Evolutionary conservation across 2,797 vertebrate genomes (phyloP), one percentile per base, ranked within the genome.

Genomic region (Xenopus petersii): DNA sequence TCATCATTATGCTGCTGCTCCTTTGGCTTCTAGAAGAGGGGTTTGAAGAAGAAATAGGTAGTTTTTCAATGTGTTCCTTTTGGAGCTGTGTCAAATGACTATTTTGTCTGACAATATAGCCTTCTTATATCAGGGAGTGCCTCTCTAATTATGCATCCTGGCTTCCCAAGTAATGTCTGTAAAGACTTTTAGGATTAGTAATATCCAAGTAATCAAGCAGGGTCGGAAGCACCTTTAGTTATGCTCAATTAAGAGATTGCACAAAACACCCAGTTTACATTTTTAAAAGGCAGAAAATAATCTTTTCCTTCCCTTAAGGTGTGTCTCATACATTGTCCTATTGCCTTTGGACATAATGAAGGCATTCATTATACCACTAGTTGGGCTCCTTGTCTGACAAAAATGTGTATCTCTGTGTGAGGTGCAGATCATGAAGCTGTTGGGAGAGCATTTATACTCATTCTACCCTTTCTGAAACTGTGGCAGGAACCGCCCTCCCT

Each of bases 41-140:
- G 73, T 78, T 77, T 73, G 56, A 67, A 77, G 54, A 71, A 77
- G 68, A 30, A 30, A 30, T 2, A 30, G 0, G 4, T 55, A 64
- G 56, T 73, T 77, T 21, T 77, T 78, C 70, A 58, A 55, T 51
- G 13, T 78, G 75, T 78, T 78, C 70, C 68, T 78, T 78, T 78
- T 78, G 75, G 58, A 69, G 36, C 51, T 42, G 42, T 70, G 71
- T 71, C 76, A 73, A 65, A 70, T 17, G 7, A 60, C 60, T 74
- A 79, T 70, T 65, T 58, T 74, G 71, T 79, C 71, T 69, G 71
- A 70, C 71, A 73, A 70, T 79, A 79, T 74, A 74, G 51, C 71
- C 61, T 64, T 79, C 64, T 73, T 64, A 79, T 74, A 79, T 73
- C 51, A 74, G 76, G 76, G 76, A 73, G 76, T 79, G 76, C 36